Evolutionary conservation across 1,140 invertebrate genomes (phyloP).

Genomic region (Caenorhabditis elegans): WBcel235 BX284606.5:11017501-11018000

Average conservation of each 20-base stretch:
- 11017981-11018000: slow-evolving; percentile 55
- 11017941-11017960: slow-evolving; percentile 62
- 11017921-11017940: slow-evolving; percentile 22
- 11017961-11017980: slow-evolving; percentile 52
- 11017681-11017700: slow-evolving; percentile 41
- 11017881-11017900: not conserved
- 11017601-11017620: slow-evolving; percentile 40
- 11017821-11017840: slow-evolving; percentile 38
- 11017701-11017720: slow-evolving; percentile 38
- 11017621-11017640: slow-evolving; percentile 57
- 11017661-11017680: slow-evolving; percentile 42
- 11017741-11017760: slow-evolving; percentile 26
- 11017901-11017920: not conserved
- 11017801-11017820: slow-evolving; percentile 27
- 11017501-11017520: not conserved
- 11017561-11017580: slow-evolving; percentile 54
- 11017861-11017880: slow-evolving; percentile 8
- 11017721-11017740: slow-evolving; percentile 34
- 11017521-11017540: not conserved
- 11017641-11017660: slow-evolving; percentile 48
- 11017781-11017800: slow-evolving; percentile 43
- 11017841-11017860: not conserved
- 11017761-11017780: slow-evolving; percentile 38
- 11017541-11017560: not conserved
- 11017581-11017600: slow-evolving; percentile 65